phyloP scores from a whole-genome alignment of 2,888 invertebrate genomes.

The Eledona agricola region DNA sequence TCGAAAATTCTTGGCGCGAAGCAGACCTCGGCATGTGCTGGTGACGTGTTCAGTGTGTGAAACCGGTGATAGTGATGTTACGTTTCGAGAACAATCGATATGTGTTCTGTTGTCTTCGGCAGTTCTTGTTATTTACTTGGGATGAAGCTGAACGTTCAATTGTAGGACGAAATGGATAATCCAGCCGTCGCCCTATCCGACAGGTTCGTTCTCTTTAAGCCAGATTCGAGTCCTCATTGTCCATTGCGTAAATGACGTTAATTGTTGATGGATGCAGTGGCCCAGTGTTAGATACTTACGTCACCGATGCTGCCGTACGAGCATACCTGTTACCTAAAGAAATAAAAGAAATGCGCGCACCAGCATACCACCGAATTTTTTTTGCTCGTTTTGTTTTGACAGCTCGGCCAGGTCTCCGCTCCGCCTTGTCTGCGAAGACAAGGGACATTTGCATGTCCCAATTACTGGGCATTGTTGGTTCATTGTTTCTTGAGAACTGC shows the following conservation, averaged over 20 bases:
- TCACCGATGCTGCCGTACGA: slow-evolving; percentile 44
- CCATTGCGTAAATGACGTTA: slow-evolving; percentile 8
- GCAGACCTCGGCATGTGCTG: slow-evolving; percentile 38
- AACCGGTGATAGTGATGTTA: slow-evolving; percentile 50
- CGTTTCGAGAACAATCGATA: slow-evolving; percentile 51
- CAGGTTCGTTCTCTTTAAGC: too few species aligned
- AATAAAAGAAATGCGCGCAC: slow-evolving; percentile 41
- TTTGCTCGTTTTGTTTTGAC: slow-evolving; percentile 3
- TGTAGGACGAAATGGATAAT: slow-evolving; percentile 54
- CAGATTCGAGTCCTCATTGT: too few species aligned
- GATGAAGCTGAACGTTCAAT: slow-evolving; percentile 20
- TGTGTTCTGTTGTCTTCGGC: slow-evolving; percentile 55
- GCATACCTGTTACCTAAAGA: slow-evolving; percentile 45
- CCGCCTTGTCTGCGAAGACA: background rate
- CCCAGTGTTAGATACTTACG: slow-evolving; percentile 45
- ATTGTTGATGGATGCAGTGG: slow-evolving; percentile 24
- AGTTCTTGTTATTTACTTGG: slow-evolving; percentile 48
- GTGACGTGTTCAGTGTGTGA: slow-evolving; percentile 25
- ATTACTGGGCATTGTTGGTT: slow-evolving; percentile 26
- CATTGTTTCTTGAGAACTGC: slow-evolving; percentile 21
- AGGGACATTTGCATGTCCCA: slow-evolving; percentile 10
- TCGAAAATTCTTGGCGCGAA: slow-evolving; percentile 42
- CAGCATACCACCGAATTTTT: slow-evolving; percentile 3
- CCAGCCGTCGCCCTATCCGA: slow-evolving; percentile 48
- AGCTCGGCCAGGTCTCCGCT: too few species aligned